Percentiles rank a stretch among this genome's conserved stretches.
phyloP scores from a whole-genome alignment of 2,888 invertebrate genomes.

The Palloptera scutellata region DNA sequence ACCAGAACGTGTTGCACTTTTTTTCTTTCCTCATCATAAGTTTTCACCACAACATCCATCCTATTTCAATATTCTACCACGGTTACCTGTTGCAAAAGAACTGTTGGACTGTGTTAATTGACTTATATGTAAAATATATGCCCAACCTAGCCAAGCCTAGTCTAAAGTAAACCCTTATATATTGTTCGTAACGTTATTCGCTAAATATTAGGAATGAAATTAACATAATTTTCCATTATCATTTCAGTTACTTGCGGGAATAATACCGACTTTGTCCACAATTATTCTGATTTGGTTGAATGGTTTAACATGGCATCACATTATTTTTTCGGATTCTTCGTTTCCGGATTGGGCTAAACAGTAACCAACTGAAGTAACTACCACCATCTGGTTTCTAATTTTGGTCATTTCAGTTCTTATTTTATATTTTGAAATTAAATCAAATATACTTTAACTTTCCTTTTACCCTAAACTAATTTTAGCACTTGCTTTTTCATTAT shows the following conservation, averaged over 20 bases:
- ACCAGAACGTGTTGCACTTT: no score
- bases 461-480: no score
- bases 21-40: no score
- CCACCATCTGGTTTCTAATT: not conserved
- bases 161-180: no score
- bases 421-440: not conserved
- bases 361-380: constrained; percentile 23
- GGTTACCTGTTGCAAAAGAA: no score
- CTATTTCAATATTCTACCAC: no score
- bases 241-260: constrained; percentile 73
- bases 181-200: no score
- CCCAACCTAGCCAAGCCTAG: no score
- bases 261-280: constrained; percentile 76
- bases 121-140: no score
- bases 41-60: no score
- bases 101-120: no score
- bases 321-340: constrained; percentile 34
- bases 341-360: constrained; percentile 37
- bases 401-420: not conserved
- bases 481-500: not conserved
- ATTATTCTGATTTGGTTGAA: constrained; percentile 72
- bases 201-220: no score
- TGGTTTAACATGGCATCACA: constrained; percentile 33
- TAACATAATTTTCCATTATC: not conserved
- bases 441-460: not conserved